phyloP scores from a whole-genome alignment of 64 coral and sea anemone genomes.

The Trachythela sp. region DNA sequence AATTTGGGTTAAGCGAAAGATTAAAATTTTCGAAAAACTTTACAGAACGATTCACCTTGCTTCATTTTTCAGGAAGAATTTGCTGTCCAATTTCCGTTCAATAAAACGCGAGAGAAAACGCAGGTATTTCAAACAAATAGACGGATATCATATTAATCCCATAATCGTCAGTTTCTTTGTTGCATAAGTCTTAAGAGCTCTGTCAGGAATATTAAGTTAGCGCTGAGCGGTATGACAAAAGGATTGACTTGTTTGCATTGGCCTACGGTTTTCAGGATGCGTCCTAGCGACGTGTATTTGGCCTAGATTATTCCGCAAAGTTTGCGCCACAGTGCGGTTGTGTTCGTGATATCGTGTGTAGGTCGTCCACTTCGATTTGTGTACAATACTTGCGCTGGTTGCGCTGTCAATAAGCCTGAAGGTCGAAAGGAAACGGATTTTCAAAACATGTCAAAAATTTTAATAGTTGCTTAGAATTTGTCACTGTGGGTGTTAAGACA shows the following conservation, averaged over 20 bases:
- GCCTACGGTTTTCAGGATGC: neutral
- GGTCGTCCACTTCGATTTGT: neutral
- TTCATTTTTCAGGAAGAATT: neutral
- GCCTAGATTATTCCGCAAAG: neutral
- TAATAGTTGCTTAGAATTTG: neutral
- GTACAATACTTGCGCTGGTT: neutral
- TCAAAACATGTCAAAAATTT: neutral
- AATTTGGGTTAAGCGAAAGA: neutral
- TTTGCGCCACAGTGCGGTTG: no score
- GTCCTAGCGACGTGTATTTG: neutral
- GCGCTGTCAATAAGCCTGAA: neutral
- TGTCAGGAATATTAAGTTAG: neutral
- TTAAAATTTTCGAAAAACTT: neutral
- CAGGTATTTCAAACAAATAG: neutral
- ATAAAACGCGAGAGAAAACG: neutral
- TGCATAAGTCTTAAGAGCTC: neutral
- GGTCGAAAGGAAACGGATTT: neutral
- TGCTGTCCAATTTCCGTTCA: neutral
- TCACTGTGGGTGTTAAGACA: neutral
- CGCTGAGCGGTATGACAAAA: conserved; percentile 1
- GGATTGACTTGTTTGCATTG: neutral
- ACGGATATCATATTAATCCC: neutral
- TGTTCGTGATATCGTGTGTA: neutral
- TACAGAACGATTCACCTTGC: neutral
- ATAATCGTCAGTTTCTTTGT: neutral